These are phyloP conservation scores for Zaprionus lineosus DNA, from an alignment of 2,888 invertebrate species.

Conservation along the genomic window DNA sequence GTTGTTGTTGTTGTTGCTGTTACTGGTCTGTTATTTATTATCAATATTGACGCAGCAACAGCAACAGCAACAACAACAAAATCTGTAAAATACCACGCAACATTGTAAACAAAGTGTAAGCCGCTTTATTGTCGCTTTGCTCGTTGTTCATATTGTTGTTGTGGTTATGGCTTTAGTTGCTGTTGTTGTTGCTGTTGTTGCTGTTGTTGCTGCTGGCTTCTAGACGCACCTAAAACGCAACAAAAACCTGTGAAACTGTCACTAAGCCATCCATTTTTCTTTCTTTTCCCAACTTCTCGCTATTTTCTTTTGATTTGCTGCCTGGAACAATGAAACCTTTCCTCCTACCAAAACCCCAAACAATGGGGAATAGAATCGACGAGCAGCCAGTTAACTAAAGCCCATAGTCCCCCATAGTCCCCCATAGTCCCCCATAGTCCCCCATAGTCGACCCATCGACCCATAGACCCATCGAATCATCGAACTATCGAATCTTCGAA, in stretches of 20 bases:
- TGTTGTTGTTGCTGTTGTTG: conserved; percentile 39
- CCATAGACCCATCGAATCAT: too few species aligned
- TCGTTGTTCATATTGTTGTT: conserved; percentile 38
- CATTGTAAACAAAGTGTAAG: conserved; percentile 78
- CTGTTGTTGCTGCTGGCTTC: conserved; percentile 39
- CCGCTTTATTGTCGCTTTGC: conserved; percentile 57
- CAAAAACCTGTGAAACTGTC: conserved; percentile 52
- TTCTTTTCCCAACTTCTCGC: conserved; percentile 18
- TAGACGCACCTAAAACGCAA: conserved; percentile 58
- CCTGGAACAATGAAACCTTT: conserved; percentile 25
- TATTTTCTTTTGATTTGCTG: conserved; percentile 54
- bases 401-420: too few species aligned
- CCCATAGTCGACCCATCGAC: too few species aligned
- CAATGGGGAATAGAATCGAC: too few species aligned
- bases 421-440: too few species aligned
- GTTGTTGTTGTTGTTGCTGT: conserved; percentile 33
- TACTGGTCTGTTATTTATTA: conserved; percentile 67
- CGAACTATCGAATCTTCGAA: too few species aligned
- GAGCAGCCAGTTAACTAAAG: too few species aligned
- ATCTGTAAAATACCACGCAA: conserved; percentile 77
- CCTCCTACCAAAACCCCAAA: conserved; percentile 5
- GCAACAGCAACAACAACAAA: conserved; percentile 20
- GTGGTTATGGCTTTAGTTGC: conserved; percentile 29
- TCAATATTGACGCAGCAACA: conserved; percentile 72
- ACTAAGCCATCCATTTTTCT: conserved; percentile 63